Evolutionary conservation across 2,888 invertebrate genomes (phyloP), one percentile per base, ranked within the genome.

Genomic region (Dynastes hyllus): DNA sequence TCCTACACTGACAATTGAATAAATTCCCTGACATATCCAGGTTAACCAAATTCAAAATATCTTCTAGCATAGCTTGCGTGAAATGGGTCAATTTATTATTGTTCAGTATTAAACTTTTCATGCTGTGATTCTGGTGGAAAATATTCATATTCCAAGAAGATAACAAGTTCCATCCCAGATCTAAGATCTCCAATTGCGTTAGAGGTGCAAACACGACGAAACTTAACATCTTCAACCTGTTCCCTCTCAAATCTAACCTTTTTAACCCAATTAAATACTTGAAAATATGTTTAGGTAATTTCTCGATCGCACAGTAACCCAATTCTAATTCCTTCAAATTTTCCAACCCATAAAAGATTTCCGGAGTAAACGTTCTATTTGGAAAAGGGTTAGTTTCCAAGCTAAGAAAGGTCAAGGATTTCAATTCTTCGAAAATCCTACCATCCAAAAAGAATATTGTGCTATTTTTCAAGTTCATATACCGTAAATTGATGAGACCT

Each of bases 51-150:
- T 89, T 90, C 50, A 86, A 86, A 50, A 92, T 90, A 84, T 93
- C 93, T 83, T 90, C 86, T 71, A 92, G 87, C 92, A 93, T 92
- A n/a, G 90, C 90, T 9, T 89, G 80, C 13, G 91, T 91, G 40
- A 92, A 89, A 82, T 90, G 90, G 27, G 91, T 89, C 79, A 93
- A 89, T 86, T 92, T 92, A 83, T 93, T 93, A 71, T 91, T 89
- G 6, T 87, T 88, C n/a, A 91, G 83, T 65, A 88, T 87, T 1
- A 92, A 78, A 50, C 85, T 88, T 11, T 83, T 83, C 2, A 92
- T 88, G 11, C 87, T 88, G 0, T 88, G 86, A 65, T 91, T 91
- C 0, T 90, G 87, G 0, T 86, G 80, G 82, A 92, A 92, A 73
- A 92, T 80, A 1, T 90, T 89, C 45, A 88, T 87, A 86, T 91